Base-by-base conservation (phyloP, 2,113 vertebrate species). In the Channa argus region DNA sequence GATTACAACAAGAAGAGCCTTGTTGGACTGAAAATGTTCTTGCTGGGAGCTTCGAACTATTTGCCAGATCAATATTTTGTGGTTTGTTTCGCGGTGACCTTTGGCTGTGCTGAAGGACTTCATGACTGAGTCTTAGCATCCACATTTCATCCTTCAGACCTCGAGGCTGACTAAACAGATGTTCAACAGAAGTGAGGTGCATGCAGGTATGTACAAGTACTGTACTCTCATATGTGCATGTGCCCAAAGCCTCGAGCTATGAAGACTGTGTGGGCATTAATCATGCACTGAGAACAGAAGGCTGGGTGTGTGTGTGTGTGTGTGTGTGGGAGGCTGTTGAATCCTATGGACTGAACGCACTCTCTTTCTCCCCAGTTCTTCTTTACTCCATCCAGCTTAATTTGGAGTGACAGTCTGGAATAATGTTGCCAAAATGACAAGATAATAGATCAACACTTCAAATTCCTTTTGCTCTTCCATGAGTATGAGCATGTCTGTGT, bases 381-480 rank as follows among this genome's bases (percentile, higher is more conserved):
- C 65, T 71, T 37, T 13, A 79, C 24, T 77, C 59, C 65, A 77
- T 73, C 36, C 53, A 1, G 53, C 47, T 61, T 39, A 33, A 43
- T 45, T 24, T 63, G 73, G 71, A 71, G 50, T 3, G 63, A 81
- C 58, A 49, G 59, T 68, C 38, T 4, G 67, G 71, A 73, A 73
- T 59, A 54, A 24, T 8, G 74, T 56, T 70, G 68, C 77, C 74
- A 81, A 73, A 83, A 63, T 5, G 63, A 65, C 34, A 5, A 74
- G 75, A 77, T 77, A 79, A 79, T 70, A 64, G 59, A 87, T 84
- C 79, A 82, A 76, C 79, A 79, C 73, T 47, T 61, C 55, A 67
- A 71, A 87, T 74, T 67, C 63, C 45, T 46, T n/a, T 53, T 53
- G 3, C 36, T 62, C 74, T 67, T 56, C 71, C 65, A 39, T 76